These are phyloP conservation scores for Meiosimyza platycephala DNA, from an alignment of 2,888 invertebrate genomes.

Conservation along the genomic window DNA sequence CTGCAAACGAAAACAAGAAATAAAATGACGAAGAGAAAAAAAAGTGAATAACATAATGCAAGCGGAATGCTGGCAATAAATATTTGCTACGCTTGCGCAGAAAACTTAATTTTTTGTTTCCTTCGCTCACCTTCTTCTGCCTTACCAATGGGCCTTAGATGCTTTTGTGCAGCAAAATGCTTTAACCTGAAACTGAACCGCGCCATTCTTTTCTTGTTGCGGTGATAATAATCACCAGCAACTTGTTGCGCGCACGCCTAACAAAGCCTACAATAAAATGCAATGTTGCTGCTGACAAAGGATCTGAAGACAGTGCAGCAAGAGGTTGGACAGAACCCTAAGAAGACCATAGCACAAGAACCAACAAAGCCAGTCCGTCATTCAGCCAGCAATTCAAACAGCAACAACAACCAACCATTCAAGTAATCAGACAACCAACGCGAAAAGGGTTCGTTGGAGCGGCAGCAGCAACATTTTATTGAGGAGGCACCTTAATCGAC, in stretches of 20 bases:
- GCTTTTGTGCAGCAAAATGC: conserved; percentile 42
- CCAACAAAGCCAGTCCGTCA: not conserved
- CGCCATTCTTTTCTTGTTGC: conserved; percentile 8
- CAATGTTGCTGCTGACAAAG: not conserved
- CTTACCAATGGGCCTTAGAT: not conserved
- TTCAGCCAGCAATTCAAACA: not conserved
- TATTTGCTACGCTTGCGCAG: conserved; percentile 56
- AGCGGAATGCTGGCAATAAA: conserved; percentile 59
- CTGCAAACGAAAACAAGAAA: conserved; percentile 13
- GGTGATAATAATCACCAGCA: conserved; percentile 42
- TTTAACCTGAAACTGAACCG: conserved; percentile 16
- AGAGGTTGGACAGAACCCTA: not conserved
- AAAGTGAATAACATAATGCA: conserved; percentile 52
- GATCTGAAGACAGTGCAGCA: not conserved
- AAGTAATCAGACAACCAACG: conserved; percentile 2
- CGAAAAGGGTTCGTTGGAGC: not conserved
- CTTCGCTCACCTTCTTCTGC: conserved; percentile 27
- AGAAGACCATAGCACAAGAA: not conserved
- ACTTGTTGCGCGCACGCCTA: conserved; percentile 42
- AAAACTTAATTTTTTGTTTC: conserved; percentile 29
- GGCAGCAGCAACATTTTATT: conserved; percentile 5
- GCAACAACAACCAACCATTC: conserved; percentile 3
- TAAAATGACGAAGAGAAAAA: conserved; percentile 34
- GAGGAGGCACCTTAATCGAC: conserved; percentile 30
- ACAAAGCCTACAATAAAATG: conserved; percentile 32